phyloP scores from a whole-genome alignment of 2,888 invertebrate species.

The Melinaea marsaeus region DNA sequence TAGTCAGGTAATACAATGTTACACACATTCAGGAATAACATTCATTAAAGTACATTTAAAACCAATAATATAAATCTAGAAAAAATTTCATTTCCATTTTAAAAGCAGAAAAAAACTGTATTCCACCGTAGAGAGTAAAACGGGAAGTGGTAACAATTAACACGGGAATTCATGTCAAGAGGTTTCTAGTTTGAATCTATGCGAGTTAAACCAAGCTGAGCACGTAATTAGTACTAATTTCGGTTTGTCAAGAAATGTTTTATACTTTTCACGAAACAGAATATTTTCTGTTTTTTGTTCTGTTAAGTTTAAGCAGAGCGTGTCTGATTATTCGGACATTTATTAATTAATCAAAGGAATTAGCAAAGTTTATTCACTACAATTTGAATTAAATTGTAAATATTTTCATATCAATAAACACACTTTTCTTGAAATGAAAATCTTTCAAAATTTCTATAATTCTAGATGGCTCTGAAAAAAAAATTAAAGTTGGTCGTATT shows the following conservation, averaged over 20 bases:
- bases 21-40: too few relatives aligned
- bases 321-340: background rate
- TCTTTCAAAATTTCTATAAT: too few relatives aligned
- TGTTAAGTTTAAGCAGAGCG: background rate
- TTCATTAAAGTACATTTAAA: too few relatives aligned
- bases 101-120: conserved; percentile 10
- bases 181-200: conserved; percentile 17
- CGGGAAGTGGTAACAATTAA: conserved; percentile 19
- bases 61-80: too few relatives aligned
- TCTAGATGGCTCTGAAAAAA: too few relatives aligned
- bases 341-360: too few relatives aligned
- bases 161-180: conserved; percentile 23
- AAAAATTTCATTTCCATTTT: conserved; percentile 1
- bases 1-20: too few relatives aligned
- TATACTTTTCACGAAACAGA: background rate
- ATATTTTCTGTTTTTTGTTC: background rate
- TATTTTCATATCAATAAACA: too few relatives aligned
- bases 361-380: too few relatives aligned
- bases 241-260: conserved; percentile 3
- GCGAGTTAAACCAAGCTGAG: conserved; percentile 15
- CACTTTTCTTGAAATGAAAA: too few relatives aligned
- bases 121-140: background rate
- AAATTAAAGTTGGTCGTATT: too few relatives aligned
- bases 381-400: too few relatives aligned
- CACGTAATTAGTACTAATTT: conserved; percentile 25